Evolutionary conservation across 2,888 invertebrate genomes (phyloP).

Genomic region (Epinotia brunnichana): DNA sequence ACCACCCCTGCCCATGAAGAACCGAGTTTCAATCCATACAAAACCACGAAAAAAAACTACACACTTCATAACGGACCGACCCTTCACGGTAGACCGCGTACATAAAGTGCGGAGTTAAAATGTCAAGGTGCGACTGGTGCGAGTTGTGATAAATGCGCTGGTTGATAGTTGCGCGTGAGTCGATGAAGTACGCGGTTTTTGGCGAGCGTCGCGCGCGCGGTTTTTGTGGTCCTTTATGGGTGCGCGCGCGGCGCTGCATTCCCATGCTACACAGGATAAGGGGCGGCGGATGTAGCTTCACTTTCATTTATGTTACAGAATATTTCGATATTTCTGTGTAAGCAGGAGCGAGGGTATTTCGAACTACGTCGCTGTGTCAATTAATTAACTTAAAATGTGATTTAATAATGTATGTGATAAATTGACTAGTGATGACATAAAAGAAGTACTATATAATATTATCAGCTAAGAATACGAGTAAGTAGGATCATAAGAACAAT

Average conservation of each 20-base stretch:
- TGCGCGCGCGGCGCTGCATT: slow-evolving; percentile 68
- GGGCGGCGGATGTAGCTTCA: slow-evolving; percentile 71
- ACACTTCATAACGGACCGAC: slow-evolving; percentile 60
- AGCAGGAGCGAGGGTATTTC: too few species aligned
- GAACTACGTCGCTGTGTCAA: not conserved
- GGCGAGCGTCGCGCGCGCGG: slow-evolving; percentile 44
- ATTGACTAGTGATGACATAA: too few species aligned
- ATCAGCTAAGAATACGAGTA: too few species aligned
- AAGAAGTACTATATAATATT: too few species aligned
- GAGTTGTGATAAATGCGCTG: slow-evolving; percentile 53
- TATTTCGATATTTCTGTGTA: slow-evolving; percentile 22
- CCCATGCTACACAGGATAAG: slow-evolving; percentile 76
- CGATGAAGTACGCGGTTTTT: slow-evolving; percentile 63
- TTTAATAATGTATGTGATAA: too few species aligned
- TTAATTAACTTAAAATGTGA: too few species aligned
- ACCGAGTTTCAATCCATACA: slow-evolving; percentile 59
- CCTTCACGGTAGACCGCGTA: slow-evolving; percentile 62
- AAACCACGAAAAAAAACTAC: slow-evolving; percentile 58
- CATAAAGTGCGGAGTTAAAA: slow-evolving; percentile 60
- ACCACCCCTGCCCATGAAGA: slow-evolving; percentile 72
- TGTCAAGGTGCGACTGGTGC: slow-evolving; percentile 48
- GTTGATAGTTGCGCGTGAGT: slow-evolving; percentile 64
- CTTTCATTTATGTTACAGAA: slow-evolving; percentile 47
- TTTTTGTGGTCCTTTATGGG: slow-evolving; percentile 62
- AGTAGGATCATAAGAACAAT: too few species aligned